Conservation (phyloP, 2,797 vertebrate genomes). For the Oreochromis grahami region DNA sequence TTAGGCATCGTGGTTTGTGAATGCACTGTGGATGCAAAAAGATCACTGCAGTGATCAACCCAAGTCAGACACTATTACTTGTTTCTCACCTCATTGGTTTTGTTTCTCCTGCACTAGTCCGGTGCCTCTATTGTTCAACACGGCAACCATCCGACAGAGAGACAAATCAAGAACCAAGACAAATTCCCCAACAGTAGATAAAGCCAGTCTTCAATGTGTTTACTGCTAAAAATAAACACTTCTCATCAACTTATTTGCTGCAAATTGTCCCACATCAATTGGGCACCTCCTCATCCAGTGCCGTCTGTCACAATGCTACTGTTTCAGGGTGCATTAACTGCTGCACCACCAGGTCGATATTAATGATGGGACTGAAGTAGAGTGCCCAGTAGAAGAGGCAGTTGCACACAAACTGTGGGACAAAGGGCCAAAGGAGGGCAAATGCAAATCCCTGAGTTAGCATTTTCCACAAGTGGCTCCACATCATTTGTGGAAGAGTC, state of each 20-base stretch:
- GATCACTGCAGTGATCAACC: not conserved
- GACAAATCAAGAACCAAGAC: not conserved
- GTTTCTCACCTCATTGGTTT: not conserved
- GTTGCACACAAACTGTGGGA: constrained; percentile 93
- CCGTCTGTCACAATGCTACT: constrained; percentile 66
- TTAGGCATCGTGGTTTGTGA: constrained; percentile 40
- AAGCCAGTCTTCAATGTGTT: not conserved
- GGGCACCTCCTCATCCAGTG: not conserved
- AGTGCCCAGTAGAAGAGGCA: constrained; percentile 95
- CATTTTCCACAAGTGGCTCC: constrained; percentile 88
- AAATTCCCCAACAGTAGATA: not conserved
- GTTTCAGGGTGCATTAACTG: constrained; percentile 87
- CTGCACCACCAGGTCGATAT: constrained; percentile 90
- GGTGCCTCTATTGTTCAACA: not conserved
- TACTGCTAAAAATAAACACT: constrained; percentile 13
- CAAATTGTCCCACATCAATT: not conserved
- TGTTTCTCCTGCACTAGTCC: not conserved
- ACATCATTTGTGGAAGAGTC: constrained; percentile 82
- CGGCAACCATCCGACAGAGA: constrained; percentile 2
- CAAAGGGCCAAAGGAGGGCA: constrained; percentile 88
- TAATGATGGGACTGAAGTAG: constrained; percentile 91
- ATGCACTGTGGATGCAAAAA: constrained; percentile 8
- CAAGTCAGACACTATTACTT: not conserved
- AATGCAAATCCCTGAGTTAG: constrained; percentile 87
- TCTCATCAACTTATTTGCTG: constrained; percentile 12